Conservation (phyloP, 2,888 invertebrate genomes). For the Protonemura montana region DNA sequence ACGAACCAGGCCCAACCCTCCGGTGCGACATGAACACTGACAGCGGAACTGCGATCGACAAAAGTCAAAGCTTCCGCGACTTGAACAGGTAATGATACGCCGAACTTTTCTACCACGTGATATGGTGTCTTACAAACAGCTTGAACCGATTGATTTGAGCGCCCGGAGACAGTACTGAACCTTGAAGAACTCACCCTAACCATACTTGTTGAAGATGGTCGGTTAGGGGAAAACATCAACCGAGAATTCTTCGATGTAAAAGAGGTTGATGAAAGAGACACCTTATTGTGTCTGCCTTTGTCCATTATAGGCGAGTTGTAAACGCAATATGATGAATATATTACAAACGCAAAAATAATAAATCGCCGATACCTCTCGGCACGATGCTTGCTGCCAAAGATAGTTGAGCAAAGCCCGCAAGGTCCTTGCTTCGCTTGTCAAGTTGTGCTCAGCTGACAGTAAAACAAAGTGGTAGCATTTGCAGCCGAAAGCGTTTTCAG, state of each 20-base stretch:
- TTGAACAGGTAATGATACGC: constrained; percentile 82
- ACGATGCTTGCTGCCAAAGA: too few relatives aligned
- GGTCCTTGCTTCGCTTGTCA: too few relatives aligned
- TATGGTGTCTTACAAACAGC: constrained; percentile 77
- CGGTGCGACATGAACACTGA: constrained; percentile 70
- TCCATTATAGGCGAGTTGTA: background rate
- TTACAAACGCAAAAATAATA: too few relatives aligned
- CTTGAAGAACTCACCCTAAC: constrained; percentile 53
- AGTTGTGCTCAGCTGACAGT: too few relatives aligned
- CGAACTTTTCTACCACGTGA: constrained; percentile 81
- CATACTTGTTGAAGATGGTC: background rate
- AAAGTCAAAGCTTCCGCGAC: constrained; percentile 89
- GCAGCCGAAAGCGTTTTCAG: too few relatives aligned
- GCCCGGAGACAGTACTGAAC: constrained; percentile 62
- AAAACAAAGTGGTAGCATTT: too few relatives aligned
- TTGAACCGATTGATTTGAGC: constrained; percentile 74
- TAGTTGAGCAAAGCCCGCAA: too few relatives aligned
- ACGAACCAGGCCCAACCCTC: constrained; percentile 88
- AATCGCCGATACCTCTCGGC: too few relatives aligned
- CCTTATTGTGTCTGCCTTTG: background rate
- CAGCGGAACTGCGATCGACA: constrained; percentile 69
- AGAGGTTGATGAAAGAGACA: background rate
- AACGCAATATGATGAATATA: too few relatives aligned
- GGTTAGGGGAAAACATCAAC: background rate
- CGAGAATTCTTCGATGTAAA: constrained; percentile 18